Evolutionary conservation across 1,140 invertebrate species (phyloP).

Genomic region (Pygmarrhopalites habei): DNA sequence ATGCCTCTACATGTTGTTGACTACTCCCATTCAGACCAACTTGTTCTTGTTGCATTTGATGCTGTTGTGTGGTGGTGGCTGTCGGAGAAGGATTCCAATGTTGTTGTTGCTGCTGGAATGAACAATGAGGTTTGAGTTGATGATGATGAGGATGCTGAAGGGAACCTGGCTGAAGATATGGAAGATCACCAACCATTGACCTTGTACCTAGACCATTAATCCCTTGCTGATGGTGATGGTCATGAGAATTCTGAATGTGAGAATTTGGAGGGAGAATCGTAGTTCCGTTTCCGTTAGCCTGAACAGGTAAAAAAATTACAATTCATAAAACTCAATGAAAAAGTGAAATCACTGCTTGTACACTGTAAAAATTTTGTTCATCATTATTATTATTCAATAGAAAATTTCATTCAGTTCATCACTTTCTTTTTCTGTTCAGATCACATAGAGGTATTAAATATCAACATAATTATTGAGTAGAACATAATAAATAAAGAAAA

Average conservation of each 20-base stretch:
- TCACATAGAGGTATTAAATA: too few species aligned
- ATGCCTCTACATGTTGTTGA: too few species aligned
- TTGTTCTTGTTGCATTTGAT: constrained; percentile 24
- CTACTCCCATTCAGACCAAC: constrained; percentile 2
- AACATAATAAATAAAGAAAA: too few species aligned
- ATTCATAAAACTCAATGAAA: too few species aligned
- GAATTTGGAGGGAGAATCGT: constrained; percentile 18
- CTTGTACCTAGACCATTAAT: constrained; percentile 28
- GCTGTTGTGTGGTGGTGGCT: background rate
- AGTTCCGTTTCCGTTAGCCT: too few species aligned
- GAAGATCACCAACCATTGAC: constrained; percentile 24
- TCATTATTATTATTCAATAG: too few species aligned
- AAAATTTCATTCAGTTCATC: too few species aligned
- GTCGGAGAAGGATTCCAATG: constrained; percentile 29
- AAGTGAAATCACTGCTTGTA: too few species aligned
- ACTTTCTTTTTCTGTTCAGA: too few species aligned
- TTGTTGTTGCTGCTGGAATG: constrained; percentile 34
- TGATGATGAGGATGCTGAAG: constrained; percentile 17
- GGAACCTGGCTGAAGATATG: constrained; percentile 6
- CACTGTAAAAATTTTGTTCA: too few species aligned
- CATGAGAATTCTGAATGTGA: constrained; percentile 19
- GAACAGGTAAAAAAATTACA: too few species aligned
- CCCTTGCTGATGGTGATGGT: background rate
- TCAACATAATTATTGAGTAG: too few species aligned
- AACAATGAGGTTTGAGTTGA: constrained; percentile 21